Conservation (phyloP, 35 echinoderm and acorn worm species). For the Apostichopus californicus region DNA sequence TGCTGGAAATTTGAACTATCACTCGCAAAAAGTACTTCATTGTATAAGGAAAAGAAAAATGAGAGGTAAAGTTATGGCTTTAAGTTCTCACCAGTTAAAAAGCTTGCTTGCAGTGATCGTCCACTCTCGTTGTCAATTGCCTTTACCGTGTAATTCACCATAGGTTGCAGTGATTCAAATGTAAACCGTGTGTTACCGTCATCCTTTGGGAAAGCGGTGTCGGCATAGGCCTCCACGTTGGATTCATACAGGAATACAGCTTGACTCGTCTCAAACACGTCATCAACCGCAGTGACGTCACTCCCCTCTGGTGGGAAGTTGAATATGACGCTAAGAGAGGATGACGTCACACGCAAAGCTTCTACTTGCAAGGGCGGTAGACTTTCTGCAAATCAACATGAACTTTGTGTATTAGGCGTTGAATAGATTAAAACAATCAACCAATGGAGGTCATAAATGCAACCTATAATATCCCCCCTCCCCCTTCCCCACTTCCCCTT, state of each 20-base stretch:
- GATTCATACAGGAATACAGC: constrained; percentile 12
- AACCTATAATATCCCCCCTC: no score
- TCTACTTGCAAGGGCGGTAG: neutral
- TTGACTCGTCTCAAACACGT: neutral
- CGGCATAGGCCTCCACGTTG: neutral
- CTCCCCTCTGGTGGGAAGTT: neutral
- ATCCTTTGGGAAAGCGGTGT: neutral
- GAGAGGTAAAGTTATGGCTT: no score
- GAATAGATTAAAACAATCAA: neutral
- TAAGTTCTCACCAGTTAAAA: neutral
- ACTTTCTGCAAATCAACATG: neutral
- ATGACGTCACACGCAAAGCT: neutral
- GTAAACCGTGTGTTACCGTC: constrained; percentile 17
- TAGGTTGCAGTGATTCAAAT: neutral
- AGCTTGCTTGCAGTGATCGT: constrained; percentile 1
- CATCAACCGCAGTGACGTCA: neutral
- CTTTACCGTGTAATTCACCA: constrained; percentile 38
- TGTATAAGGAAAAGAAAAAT: no score
- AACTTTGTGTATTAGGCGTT: neutral
- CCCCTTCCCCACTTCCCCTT: no score
- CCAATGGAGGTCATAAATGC: no score
- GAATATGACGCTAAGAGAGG: constrained; percentile 14
- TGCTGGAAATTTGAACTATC: no score
- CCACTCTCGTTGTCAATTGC: constrained; percentile 41
- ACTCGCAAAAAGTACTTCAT: no score